Evolutionary conservation across 2,888 invertebrate species (phyloP).

Genomic region (Spilarctia lutea): DNA sequence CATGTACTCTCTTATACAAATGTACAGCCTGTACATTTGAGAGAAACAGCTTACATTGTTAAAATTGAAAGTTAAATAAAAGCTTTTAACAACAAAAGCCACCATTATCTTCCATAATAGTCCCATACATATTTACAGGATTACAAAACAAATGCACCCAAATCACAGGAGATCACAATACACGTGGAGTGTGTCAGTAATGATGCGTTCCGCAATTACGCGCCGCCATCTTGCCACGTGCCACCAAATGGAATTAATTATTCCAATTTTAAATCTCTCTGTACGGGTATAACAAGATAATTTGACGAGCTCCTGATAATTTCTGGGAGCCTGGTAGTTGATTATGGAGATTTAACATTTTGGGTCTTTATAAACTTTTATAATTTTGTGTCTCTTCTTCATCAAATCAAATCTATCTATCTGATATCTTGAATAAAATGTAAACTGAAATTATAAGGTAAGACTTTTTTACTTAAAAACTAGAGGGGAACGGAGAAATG

Average conservation of each 20-base stretch:
- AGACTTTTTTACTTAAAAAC: too few species aligned
- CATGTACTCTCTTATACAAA: too few species aligned
- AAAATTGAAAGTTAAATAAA: background rate
- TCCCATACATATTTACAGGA: constrained; percentile 12
- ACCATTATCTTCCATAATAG: background rate
- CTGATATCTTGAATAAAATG: too few species aligned
- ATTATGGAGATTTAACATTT: constrained; percentile 1
- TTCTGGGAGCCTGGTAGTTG: constrained; percentile 57
- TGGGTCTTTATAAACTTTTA: background rate
- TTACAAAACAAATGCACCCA: constrained; percentile 21
- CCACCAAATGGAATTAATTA: constrained; percentile 70
- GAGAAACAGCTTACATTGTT: too few species aligned
- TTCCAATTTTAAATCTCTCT: constrained; percentile 57
- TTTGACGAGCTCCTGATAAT: constrained; percentile 56
- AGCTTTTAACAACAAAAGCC: background rate
- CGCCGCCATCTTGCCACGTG: constrained; percentile 66
- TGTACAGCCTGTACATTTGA: too few species aligned
- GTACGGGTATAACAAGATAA: constrained; percentile 59
- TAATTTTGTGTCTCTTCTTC: background rate
- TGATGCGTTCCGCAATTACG: constrained; percentile 49
- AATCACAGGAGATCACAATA: constrained; percentile 28
- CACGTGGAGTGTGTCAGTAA: constrained; percentile 49
- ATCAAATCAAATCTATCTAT: too few species aligned
- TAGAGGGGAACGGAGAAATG: too few species aligned
- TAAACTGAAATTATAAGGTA: too few species aligned